Base-by-base conservation (phyloP, 2,113 vertebrate species). In the Brachyhypopomus occidentalis region DNA sequence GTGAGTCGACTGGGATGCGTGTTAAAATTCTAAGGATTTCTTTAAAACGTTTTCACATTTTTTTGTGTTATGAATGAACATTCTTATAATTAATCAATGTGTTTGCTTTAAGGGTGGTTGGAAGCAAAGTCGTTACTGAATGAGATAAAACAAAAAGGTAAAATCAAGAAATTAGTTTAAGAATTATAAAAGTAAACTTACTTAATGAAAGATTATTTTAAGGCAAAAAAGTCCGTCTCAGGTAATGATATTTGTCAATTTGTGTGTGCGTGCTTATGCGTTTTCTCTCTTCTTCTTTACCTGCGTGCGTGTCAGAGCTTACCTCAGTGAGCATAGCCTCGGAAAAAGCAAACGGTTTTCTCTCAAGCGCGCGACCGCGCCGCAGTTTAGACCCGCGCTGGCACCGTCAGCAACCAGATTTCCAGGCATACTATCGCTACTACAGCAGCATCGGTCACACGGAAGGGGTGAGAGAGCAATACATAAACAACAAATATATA, bases 381-480 rank as follows among this genome's bases (percentile, higher is more conserved):
- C 91, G 93, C 30, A 94, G 91, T 25, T 79, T 8, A 2, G 93
- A 94, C 38, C 88, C 89, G 0, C 82, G 84, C 56, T 95, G 94
- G 94, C 86, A 94, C 90, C 80, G 89, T 60, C 83, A 85, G 22
- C 91, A 84, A 85, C 94, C 94, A 0, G 94, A 95, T 84, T 95
- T 95, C 86, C 94, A 95, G 90, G 67, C 93, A 6, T 95, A 93
- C 84, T 95, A 95, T 86, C 89, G 90, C 80, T 95, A 94, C 89
- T 95, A 94, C 90, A 94, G 88, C 86, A 94, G 93, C 89, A 95
- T 94, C 36, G 94, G 94, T 25, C 93, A 95, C 92, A 92, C 90
- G 0, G 94, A 94, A 83, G 94, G 94, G 90, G 94, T 95, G 36
- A 89, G 89, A 76, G 38, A 30, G 67, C 6, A 7, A 59, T 5